Evolutionary conservation across 2,113 vertebrate species (phyloP), one percentile per base, ranked within the genome.

Genomic region (Hydrochoerus hydrochaeris): DNA sequence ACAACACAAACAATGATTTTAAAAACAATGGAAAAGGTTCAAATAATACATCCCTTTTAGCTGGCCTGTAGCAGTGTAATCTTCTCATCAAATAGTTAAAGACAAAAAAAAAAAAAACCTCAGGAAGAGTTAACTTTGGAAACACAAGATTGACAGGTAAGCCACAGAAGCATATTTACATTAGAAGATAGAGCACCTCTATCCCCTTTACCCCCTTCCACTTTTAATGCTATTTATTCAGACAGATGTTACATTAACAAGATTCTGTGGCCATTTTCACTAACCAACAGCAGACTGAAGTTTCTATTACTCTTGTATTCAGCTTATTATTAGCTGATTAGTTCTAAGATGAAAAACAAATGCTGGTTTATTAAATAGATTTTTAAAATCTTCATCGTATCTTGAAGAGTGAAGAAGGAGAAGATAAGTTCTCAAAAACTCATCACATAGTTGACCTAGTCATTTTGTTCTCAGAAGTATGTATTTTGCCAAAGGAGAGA

Each of bases 21-120:
- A 85, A 93, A 97, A 98, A 97, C 97, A 98, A 97, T 92, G 92
- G 90, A 91, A 97, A 86, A 77, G 73, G 75, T 94, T 97, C 93
- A 95, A 97, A 97, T 92, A 97, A 97, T 97, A 94, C 96, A 95
- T 81, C 81, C 95, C 94, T 95, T 97, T 95, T 83, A 96, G 91
- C 69, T 80, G 92, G 84, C 49, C 62, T 98, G 96, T 98, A 98
- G 97, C 98, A 95, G 93, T 95, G 97, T 99, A 98, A 99, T 99
- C 99, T 98, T 98, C 98, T 99, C 98, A 98, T 99, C 98, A 99
- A 99, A 99, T 97, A 98, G 98, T 98, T 98, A 98, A 98, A 99
- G 98, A 98, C 97, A 97, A 98, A 98, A 98, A 98, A 98, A 98
- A 98, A 98, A 98, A 99, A 99, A 99, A 46, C 30, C 96, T 94